phyloP scores from a whole-genome alignment of 2,888 invertebrate species.

The Metacarcinus magister region DNA sequence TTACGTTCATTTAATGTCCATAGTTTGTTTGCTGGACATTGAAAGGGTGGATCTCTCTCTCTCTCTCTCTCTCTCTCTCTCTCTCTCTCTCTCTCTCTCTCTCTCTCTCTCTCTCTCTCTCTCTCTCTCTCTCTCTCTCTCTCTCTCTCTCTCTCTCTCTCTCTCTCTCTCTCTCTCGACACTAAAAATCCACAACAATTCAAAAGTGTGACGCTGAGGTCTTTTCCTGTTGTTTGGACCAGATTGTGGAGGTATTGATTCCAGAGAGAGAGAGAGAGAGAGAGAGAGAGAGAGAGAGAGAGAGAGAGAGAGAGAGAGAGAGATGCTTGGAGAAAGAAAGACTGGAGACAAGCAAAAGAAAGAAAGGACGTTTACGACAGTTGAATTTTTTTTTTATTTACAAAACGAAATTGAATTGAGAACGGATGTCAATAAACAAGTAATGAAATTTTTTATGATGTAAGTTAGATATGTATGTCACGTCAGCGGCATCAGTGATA shows the following conservation, averaged over 20 bases:
- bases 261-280: background rate
- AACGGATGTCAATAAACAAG: background rate
- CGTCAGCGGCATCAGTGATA: background rate
- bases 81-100: constrained; percentile 5
- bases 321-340: background rate
- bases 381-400: background rate
- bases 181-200: background rate
- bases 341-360: background rate
- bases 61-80: background rate
- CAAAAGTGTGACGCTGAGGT: background rate
- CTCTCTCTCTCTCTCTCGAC: background rate
- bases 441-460: background rate
- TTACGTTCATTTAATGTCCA: too few relatives aligned
- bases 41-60: background rate
- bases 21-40: background rate
- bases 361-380: background rate
- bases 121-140: constrained; percentile 26
- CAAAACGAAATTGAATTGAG: background rate
- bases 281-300: background rate
- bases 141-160: constrained; percentile 35
- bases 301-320: constrained; percentile 19
- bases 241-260: constrained; percentile 45
- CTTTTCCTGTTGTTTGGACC: constrained; percentile 9
- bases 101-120: constrained; percentile 26
- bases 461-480: background rate